Evolutionary conservation across 1,140 invertebrate species (phyloP).

Genomic region (Drosophila azteca): DNA sequence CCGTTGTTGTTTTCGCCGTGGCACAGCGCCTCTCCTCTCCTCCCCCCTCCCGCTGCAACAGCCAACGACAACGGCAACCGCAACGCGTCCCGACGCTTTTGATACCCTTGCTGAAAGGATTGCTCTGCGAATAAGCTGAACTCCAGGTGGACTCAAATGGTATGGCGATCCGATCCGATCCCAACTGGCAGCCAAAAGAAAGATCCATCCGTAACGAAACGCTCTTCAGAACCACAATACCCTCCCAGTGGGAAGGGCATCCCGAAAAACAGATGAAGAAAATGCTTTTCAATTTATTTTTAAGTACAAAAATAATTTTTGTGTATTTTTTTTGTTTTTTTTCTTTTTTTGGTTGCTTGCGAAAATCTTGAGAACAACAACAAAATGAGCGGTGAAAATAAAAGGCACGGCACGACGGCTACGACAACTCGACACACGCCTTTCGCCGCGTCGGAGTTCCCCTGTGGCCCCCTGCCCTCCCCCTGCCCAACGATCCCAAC

Average conservation of each 20-base stretch:
- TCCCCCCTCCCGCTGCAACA: neutral
- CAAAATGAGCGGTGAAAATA: constrained; percentile 50
- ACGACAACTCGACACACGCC: constrained; percentile 18
- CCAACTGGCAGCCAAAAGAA: too few species aligned
- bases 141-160: too few species aligned
- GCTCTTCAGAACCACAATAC: neutral
- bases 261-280: constrained; percentile 67
- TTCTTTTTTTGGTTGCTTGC: constrained; percentile 16
- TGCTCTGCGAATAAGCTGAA: too few species aligned
- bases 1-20: constrained; percentile 63
- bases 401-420: constrained; percentile 20
- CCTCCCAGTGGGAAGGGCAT: too few species aligned
- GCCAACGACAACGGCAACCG: too few species aligned
- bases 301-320: constrained; percentile 80
- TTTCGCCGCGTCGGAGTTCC: constrained; percentile 42
- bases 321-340: constrained; percentile 25
- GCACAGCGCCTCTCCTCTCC: too few species aligned
- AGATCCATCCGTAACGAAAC: too few species aligned
- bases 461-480: constrained; percentile 28
- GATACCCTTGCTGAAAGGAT: too few species aligned
- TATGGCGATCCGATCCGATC: too few species aligned
- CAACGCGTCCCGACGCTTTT: too few species aligned
- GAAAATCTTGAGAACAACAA: constrained; percentile 16
- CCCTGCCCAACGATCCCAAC: neutral
- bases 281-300: constrained; percentile 83